Evolutionary conservation across 2,888 invertebrate species (phyloP).

Genomic region (Reticulitermes lucifugus): DNA sequence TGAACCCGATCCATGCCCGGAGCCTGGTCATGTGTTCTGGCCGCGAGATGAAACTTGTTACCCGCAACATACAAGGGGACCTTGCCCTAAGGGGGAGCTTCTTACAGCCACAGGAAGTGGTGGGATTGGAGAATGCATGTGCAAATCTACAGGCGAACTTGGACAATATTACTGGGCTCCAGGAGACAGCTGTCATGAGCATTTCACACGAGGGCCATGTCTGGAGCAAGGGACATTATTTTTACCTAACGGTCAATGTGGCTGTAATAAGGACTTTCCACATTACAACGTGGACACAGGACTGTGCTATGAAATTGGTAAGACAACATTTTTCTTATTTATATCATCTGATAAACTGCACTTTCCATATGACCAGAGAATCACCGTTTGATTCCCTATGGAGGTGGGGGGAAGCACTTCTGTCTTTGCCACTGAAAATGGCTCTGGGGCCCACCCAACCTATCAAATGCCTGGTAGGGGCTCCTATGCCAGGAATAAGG

Average conservation of each 20-base stretch:
- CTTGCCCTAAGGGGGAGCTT: slow-evolving; percentile 80
- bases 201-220: slow-evolving; percentile 85
- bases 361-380: not conserved
- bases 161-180: slow-evolving; percentile 70
- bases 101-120: slow-evolving; percentile 58
- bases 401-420: no score
- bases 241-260: slow-evolving; percentile 79
- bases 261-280: slow-evolving; percentile 77
- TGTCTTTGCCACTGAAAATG: no score
- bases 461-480: no score
- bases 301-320: slow-evolving; percentile 83
- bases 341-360: not conserved
- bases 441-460: no score
- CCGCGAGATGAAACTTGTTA: slow-evolving; percentile 82
- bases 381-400: no score
- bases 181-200: slow-evolving; percentile 80
- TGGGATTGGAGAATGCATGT: slow-evolving; percentile 67
- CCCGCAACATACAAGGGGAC: slow-evolving; percentile 76
- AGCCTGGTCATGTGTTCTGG: slow-evolving; percentile 78
- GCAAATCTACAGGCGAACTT: slow-evolving; percentile 67
- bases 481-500: not conserved
- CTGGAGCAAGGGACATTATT: slow-evolving; percentile 80
- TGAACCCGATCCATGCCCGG: slow-evolving; percentile 73
- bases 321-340: slow-evolving; percentile 51
- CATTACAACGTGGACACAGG: slow-evolving; percentile 78